Conservation (phyloP, 2,888 invertebrate species). For the Eurytoma californica region DNA sequence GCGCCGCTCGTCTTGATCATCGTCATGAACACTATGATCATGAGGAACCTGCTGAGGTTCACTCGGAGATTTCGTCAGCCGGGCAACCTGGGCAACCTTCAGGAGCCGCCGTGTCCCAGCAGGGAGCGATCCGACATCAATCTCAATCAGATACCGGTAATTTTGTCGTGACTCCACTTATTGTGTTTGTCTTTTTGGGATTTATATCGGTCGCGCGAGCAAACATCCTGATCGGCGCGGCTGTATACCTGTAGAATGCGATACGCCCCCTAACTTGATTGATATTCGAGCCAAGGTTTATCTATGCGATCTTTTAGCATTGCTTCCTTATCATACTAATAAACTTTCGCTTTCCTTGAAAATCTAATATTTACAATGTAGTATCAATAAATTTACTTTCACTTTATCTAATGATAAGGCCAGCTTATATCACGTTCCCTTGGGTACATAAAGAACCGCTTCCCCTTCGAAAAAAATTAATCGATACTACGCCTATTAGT, state of each 20-base stretch:
- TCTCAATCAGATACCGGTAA: constrained; percentile 67
- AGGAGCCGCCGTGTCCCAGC: constrained; percentile 63
- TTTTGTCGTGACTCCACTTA: not conserved
- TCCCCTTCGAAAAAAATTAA: not conserved
- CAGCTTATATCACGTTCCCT: constrained; percentile 1
- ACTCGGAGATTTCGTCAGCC: constrained; percentile 71
- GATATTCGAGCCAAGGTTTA: not conserved
- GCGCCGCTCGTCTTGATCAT: constrained; percentile 79
- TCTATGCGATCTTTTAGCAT: not conserved
- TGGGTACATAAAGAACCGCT: not conserved
- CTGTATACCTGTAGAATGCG: too few relatives aligned
- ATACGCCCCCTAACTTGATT: not conserved
- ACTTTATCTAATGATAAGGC: constrained; percentile 1
- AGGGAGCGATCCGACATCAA: constrained; percentile 74
- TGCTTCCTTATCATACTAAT: not conserved
- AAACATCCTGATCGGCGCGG: not conserved
- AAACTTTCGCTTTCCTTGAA: not conserved
- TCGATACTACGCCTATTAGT: not conserved
- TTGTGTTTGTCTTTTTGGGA: not conserved
- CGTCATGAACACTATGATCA: constrained; percentile 81
- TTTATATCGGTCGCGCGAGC: not conserved
- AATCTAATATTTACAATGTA: not conserved
- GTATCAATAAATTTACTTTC: not conserved
- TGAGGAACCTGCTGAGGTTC: constrained; percentile 76
- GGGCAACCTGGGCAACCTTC: not conserved